These are phyloP conservation scores for Trigoniulus corallinus DNA, from an alignment of 1,140 invertebrate genomes.

Conservation along the genomic window DNA sequence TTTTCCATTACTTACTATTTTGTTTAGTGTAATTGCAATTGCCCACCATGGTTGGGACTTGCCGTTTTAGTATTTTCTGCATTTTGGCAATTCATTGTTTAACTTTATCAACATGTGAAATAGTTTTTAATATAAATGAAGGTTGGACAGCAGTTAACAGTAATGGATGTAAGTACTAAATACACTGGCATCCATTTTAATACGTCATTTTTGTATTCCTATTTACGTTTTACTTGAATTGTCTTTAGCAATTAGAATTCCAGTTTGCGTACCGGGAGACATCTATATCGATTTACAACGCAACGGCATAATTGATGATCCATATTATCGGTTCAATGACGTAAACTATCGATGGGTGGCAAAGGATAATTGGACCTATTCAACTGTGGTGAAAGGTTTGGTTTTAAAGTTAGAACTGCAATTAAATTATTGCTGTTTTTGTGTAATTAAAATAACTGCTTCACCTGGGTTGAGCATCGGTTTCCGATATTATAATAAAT, in stretches of 20 bases:
- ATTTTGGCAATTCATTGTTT: too few relatives aligned
- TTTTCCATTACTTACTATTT: too few relatives aligned
- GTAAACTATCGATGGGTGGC: constrained; percentile 62
- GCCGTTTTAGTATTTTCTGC: too few relatives aligned
- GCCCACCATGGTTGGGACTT: too few relatives aligned
- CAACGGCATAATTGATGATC: constrained; percentile 42
- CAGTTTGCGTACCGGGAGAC: constrained; percentile 54
- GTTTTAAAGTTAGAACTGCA: not conserved
- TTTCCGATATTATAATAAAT: too few relatives aligned
- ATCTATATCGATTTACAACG: constrained; percentile 60
- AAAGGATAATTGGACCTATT: constrained; percentile 63
- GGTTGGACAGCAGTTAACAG: not conserved
- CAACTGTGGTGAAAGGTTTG: constrained; percentile 24
- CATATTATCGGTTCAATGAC: constrained; percentile 61
- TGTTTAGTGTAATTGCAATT: too few relatives aligned
- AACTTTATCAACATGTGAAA: too few relatives aligned
- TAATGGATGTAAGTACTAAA: constrained; percentile 2
- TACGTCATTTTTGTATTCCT: not conserved
- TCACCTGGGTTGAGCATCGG: too few relatives aligned
- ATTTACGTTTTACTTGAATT: too few relatives aligned
- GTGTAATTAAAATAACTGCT: too few relatives aligned
- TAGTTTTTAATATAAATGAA: too few relatives aligned
- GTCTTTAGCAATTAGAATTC: not conserved
- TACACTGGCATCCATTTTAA: not conserved
- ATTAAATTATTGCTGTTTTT: not conserved